Conservation (phyloP, 92 coral and sea anemone species). For the Metridium senile region DNA sequence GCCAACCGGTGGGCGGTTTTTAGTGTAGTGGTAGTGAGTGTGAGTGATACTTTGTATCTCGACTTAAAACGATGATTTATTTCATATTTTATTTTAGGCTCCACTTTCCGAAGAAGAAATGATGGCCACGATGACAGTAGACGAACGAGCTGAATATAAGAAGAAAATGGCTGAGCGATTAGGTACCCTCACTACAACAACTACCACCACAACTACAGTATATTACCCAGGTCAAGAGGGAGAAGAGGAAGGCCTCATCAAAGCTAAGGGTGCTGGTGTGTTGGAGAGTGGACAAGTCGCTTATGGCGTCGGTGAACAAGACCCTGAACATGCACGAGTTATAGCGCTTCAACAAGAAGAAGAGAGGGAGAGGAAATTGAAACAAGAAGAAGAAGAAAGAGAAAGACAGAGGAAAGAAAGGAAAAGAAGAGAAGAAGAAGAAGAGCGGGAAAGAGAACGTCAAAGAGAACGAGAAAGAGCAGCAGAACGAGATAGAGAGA, state of each 20-base stretch:
- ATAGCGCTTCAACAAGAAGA: constrained; percentile 50
- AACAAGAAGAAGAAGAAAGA: constrained; percentile 58
- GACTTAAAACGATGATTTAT: no score
- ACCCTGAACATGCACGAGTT: constrained; percentile 42
- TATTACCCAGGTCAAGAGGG: constrained; percentile 46
- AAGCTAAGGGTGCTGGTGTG: constrained; percentile 50
- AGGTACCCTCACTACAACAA: constrained; percentile 41
- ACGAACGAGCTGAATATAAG: constrained; percentile 76
- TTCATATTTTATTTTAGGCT: constrained; percentile 52
- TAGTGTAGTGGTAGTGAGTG: no score
- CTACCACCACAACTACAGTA: constrained; percentile 47
- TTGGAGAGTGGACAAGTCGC: constrained; percentile 39
- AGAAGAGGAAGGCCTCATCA: constrained; percentile 27
- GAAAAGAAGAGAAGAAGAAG: constrained; percentile 33
- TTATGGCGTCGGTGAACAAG: constrained; percentile 53
- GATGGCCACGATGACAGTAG: constrained; percentile 85
- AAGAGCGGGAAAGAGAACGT: constrained; percentile 4
- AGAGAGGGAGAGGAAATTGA: constrained; percentile 52
- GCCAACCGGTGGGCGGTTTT: no score
- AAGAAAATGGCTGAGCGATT: constrained; percentile 64
- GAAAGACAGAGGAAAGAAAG: constrained; percentile 44
- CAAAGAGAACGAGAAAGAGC: constrained; percentile 32
- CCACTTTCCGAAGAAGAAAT: constrained; percentile 81
- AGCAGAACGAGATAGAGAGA: constrained; percentile 23
- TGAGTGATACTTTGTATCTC: no score